Conservation (phyloP, 1,140 invertebrate genomes). For the Andrena cerasifolii region DNA sequence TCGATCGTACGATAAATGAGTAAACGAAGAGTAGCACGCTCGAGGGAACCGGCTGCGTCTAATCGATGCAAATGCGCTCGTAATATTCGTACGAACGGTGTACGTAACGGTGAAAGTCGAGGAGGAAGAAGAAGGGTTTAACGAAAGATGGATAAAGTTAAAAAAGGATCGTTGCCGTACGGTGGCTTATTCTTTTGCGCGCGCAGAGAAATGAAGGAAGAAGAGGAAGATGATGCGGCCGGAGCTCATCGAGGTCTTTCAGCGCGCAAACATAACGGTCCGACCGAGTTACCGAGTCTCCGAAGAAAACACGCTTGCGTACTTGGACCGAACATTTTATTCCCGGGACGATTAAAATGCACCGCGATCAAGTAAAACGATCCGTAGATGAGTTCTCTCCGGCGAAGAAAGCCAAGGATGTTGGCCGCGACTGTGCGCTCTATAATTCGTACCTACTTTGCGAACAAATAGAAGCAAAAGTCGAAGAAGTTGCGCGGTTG, state of each 20-base stretch:
- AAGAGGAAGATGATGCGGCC: constrained; percentile 68
- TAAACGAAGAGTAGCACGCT: neutral
- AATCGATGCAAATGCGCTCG: constrained; percentile 5
- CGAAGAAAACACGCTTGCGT: constrained; percentile 35
- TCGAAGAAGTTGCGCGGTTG: constrained; percentile 18
- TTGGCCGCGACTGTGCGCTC: neutral
- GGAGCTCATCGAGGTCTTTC: constrained; percentile 76
- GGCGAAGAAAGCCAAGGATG: neutral
- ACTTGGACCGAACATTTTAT: constrained; percentile 1
- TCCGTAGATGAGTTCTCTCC: too few species aligned
- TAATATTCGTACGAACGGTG: neutral
- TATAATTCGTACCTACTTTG: neutral
- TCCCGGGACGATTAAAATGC: neutral
- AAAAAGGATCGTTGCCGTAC: too few species aligned
- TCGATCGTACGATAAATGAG: constrained; percentile 11
- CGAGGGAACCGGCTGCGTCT: neutral
- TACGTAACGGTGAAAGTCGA: too few species aligned
- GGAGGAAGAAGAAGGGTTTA: neutral
- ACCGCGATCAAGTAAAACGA: neutral
- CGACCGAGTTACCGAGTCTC: constrained; percentile 77
- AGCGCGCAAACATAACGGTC: constrained; percentile 75
- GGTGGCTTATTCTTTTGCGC: constrained; percentile 19
- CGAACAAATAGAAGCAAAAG: neutral
- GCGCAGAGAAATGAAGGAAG: constrained; percentile 56
- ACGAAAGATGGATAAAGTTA: too few species aligned